Evolutionary conservation across 2,888 invertebrate species (phyloP).

Genomic region (Bimastos eiseni): DNA sequence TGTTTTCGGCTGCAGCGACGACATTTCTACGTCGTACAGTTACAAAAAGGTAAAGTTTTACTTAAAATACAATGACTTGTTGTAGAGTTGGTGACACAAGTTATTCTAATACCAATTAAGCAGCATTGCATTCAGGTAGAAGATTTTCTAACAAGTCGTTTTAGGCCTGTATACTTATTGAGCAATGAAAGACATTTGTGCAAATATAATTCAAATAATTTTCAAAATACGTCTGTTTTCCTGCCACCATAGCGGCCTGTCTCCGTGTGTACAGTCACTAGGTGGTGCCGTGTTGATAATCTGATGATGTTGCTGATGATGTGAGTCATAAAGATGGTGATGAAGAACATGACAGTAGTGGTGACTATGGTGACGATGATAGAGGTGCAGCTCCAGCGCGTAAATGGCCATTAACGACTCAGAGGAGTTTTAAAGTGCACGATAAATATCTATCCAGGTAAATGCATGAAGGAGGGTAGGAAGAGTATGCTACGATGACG

Average conservation of each 20-base stretch:
- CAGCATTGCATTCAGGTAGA: background rate
- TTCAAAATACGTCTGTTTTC: background rate
- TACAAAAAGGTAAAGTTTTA: background rate
- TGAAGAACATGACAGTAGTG: background rate
- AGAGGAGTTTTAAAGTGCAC: background rate
- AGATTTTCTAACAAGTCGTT: background rate
- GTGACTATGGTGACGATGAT: background rate
- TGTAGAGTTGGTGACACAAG: too few species aligned
- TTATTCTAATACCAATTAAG: background rate
- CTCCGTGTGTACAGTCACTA: background rate
- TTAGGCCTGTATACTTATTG: background rate
- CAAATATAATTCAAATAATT: background rate
- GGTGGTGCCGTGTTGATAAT: background rate
- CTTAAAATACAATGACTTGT: background rate
- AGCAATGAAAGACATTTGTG: background rate
- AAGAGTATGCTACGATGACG: background rate
- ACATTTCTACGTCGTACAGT: constrained; percentile 17
- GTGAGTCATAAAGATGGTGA: background rate
- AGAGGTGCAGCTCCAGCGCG: background rate
- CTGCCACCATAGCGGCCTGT: background rate
- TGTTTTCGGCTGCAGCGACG: background rate
- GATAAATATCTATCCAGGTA: background rate
- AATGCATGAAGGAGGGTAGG: background rate
- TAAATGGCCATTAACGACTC: background rate
- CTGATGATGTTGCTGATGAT: background rate